Evolutionary conservation across 2,888 invertebrate species (phyloP).

Genomic region (Timandra comae): DNA sequence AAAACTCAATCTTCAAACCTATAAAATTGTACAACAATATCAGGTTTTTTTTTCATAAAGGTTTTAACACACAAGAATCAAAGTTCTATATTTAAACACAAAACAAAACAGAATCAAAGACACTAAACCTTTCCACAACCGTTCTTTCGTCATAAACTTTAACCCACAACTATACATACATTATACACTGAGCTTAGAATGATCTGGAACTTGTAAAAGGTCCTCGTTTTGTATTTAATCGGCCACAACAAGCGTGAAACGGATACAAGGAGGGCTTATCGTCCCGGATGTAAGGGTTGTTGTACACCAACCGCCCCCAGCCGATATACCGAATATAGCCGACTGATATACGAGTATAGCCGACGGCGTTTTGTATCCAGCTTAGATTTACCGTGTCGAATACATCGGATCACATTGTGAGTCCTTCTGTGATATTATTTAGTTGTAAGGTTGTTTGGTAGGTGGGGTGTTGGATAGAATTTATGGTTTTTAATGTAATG

Average conservation of each 20-base stretch:
- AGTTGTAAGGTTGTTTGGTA: too few relatives aligned
- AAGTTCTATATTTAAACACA: too few relatives aligned
- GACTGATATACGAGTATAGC: constrained; percentile 18
- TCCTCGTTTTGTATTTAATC: constrained; percentile 21
- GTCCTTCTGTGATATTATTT: too few relatives aligned
- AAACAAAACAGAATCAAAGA: background rate
- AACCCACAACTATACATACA: background rate
- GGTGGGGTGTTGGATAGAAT: too few relatives aligned
- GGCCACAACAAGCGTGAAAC: constrained; percentile 25
- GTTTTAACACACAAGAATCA: too few relatives aligned
- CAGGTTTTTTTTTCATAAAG: too few relatives aligned
- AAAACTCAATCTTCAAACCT: too few relatives aligned
- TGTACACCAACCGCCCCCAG: constrained; percentile 13
- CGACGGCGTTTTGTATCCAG: constrained; percentile 8
- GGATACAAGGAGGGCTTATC: constrained; percentile 45
- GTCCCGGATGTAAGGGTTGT: constrained; percentile 36
- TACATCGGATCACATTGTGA: too few relatives aligned
- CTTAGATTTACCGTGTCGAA: constrained; percentile 2
- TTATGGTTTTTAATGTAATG: too few relatives aligned
- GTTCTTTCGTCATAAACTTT: background rate
- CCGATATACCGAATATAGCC: constrained; percentile 24
- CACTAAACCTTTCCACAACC: background rate
- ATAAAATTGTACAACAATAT: too few relatives aligned
- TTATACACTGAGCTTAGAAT: too few relatives aligned
- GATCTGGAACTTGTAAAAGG: constrained; percentile 11